Conservation (phyloP, 2,797 vertebrate genomes). For the Sciurus vulgaris region DNA sequence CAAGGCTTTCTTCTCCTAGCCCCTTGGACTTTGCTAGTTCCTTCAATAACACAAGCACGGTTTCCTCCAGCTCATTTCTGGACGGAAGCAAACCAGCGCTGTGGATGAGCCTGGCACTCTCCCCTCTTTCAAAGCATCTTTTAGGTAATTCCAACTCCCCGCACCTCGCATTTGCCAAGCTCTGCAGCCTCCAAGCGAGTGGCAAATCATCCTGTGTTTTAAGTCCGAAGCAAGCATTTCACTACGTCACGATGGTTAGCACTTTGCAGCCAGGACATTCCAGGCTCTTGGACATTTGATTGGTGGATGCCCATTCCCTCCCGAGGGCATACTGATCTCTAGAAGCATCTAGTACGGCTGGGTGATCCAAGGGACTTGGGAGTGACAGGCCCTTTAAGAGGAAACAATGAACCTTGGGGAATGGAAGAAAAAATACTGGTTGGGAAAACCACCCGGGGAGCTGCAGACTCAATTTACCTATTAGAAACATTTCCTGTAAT, state of each 20-base stretch:
- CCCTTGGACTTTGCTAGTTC: not conserved
- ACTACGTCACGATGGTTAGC: not conserved
- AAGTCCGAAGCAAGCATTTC: not conserved
- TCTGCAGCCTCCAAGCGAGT: not conserved
- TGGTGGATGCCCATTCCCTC: not conserved
- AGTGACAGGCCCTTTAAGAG: constrained; percentile 24
- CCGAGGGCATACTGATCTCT: constrained; percentile 10
- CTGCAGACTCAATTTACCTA: constrained; percentile 66
- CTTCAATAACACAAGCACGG: not conserved
- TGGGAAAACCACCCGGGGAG: not conserved
- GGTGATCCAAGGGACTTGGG: not conserved
- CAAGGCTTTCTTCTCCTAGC: not conserved
- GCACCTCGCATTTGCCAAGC: constrained; percentile 37
- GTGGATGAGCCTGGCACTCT: not conserved
- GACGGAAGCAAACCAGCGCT: not conserved
- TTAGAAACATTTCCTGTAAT: constrained; percentile 79
- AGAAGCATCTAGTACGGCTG: not conserved
- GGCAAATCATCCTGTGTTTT: constrained; percentile 53
- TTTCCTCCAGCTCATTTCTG: not conserved
- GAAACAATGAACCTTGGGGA: constrained; percentile 35
- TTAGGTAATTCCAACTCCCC: not conserved
- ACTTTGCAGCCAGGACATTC: not conserved
- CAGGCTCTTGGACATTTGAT: not conserved
- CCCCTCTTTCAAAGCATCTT: constrained; percentile 45
- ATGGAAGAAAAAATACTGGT: not conserved